A percentile compares a stretch with the other conserved stretches of the same genome.
Conservation (phyloP, 2,797 vertebrate species). For the Sciaenops ocellatus region DNA sequence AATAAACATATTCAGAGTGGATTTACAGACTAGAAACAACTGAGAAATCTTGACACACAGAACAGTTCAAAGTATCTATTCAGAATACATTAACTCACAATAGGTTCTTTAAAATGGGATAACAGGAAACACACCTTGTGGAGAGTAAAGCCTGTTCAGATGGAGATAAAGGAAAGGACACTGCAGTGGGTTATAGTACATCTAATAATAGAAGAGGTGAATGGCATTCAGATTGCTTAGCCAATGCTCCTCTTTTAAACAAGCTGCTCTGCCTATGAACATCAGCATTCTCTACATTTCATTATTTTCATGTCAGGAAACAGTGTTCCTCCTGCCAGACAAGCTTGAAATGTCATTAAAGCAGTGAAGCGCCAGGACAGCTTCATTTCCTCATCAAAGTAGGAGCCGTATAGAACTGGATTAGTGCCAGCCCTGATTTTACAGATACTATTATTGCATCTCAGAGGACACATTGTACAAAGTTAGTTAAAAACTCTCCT, state of each 20-base stretch:
- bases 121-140: not conserved
- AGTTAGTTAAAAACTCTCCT: not conserved
- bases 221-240: constrained; percentile 23
- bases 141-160: not conserved
- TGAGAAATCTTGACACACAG: not conserved
- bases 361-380: constrained; percentile 42
- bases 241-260: constrained; percentile 20
- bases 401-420: constrained; percentile 19
- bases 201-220: constrained; percentile 45
- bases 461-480: constrained; percentile 6
- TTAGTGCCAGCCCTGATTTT: constrained; percentile 44
- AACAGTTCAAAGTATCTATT: not conserved
- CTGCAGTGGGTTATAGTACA: constrained; percentile 7
- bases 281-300: constrained; percentile 47
- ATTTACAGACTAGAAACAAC: not conserved
- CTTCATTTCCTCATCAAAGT: constrained; percentile 64
- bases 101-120: not conserved
- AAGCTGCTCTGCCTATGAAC: constrained; percentile 19
- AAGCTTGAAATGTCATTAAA: constrained; percentile 53
- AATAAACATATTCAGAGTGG: not conserved
- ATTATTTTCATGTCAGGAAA: constrained; percentile 63
- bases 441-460: constrained; percentile 26
- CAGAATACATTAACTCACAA: not conserved
- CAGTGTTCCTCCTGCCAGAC: constrained; percentile 36
- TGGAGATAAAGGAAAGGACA: constrained; percentile 18